Percentiles rank a stretch among this genome's conserved stretches.
Conservation (phyloP, 2,888 invertebrate species). For the Pseudanteris insignis region DNA sequence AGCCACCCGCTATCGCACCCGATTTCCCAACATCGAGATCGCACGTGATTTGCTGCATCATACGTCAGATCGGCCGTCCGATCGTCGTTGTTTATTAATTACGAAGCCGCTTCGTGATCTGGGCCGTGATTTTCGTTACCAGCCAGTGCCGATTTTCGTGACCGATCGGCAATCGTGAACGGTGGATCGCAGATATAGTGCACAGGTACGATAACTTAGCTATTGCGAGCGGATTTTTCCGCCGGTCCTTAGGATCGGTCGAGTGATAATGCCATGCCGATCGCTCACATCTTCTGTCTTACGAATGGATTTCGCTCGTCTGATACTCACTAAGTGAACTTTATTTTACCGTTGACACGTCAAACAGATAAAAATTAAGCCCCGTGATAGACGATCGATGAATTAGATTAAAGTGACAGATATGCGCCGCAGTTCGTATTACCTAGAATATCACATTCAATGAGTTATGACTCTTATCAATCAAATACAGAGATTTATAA, state of each 20-base stretch:
- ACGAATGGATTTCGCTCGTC: no score
- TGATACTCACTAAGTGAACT: no score
- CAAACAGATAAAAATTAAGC: no score
- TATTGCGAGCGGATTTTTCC: constrained; percentile 4
- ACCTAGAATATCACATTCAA: no score
- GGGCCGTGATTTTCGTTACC: constrained; percentile 28
- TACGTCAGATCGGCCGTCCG: neutral
- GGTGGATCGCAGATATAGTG: constrained; percentile 39
- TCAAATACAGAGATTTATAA: constrained; percentile 14
- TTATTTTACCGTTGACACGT: no score
- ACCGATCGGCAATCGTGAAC: constrained; percentile 36
- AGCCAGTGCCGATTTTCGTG: constrained; percentile 40
- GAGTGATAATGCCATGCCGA: neutral
- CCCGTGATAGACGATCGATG: no score
- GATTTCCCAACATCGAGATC: neutral
- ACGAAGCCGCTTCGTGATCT: constrained; percentile 10
- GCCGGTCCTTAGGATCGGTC: constrained; percentile 1
- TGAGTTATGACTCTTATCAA: no score
- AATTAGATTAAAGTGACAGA: neutral
- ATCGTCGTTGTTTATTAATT: constrained; percentile 5
- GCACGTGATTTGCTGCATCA: neutral
- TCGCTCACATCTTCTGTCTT: neutral
- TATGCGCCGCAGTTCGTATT: no score
- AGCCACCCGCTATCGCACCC: neutral
- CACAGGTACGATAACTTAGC: constrained; percentile 33